phyloP scores from a whole-genome alignment of 2,113 vertebrate genomes.

The Haliaeetus leucogaster region DNA sequence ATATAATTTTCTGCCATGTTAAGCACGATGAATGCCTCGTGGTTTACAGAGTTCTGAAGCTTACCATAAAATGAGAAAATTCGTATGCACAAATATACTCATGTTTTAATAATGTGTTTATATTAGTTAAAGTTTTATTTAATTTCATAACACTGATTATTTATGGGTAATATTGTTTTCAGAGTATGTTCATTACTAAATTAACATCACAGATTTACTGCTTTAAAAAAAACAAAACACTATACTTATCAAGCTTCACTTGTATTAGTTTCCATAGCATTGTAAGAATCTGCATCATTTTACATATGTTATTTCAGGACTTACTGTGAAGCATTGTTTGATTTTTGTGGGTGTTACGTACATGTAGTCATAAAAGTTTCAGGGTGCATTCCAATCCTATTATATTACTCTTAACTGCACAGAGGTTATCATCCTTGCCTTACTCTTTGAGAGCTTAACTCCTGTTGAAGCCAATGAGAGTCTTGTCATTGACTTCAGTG shows the following conservation, averaged over 20 bases:
- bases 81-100: conserved; percentile 49
- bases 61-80: conserved; percentile 48
- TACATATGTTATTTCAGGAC: conserved; percentile 19
- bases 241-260: conserved; percentile 21
- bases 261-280: conserved; percentile 27
- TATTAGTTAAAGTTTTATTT: conserved; percentile 44
- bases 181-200: conserved; percentile 12
- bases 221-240: neutral
- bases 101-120: conserved; percentile 49
- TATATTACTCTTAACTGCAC: neutral
- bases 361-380: neutral
- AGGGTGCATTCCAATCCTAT: conserved; percentile 15
- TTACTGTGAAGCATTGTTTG: conserved; percentile 29
- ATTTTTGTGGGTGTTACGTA: conserved; percentile 40
- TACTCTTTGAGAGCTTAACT: conserved; percentile 45
- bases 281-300: neutral
- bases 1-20: conserved; percentile 63
- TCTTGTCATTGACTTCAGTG: neutral
- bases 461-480: neutral
- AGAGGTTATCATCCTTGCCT: conserved; percentile 45
- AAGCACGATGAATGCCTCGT: conserved; percentile 64
- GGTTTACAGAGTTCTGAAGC: conserved; percentile 73
- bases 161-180: conserved; percentile 5
- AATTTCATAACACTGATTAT: conserved; percentile 36
- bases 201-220: conserved; percentile 37